Conservation (phyloP, 35 echinoderm and acorn worm species). For the Holothuria glaberrima region DNA sequence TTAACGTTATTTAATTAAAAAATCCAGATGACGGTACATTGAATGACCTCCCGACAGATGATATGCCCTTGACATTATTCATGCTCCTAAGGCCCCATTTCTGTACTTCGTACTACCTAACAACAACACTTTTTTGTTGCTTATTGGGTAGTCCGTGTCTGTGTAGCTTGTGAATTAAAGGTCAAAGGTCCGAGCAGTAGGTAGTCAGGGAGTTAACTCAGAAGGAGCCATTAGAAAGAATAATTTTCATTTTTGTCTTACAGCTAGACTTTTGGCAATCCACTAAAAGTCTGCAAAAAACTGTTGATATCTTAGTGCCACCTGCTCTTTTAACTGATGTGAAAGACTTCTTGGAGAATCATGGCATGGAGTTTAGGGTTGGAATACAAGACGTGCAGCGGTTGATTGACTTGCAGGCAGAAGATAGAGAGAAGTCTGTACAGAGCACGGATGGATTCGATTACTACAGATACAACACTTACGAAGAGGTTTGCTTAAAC, state of each 20-base stretch:
- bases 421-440: neutral
- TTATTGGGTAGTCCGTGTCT: neutral
- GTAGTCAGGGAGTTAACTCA: no score
- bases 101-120: neutral
- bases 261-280: constrained; percentile 65
- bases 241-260: neutral
- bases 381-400: constrained; percentile 50
- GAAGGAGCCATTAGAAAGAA: neutral
- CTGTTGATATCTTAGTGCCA: constrained; percentile 61
- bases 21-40: no score
- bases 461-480: constrained; percentile 54
- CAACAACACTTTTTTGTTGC: neutral
- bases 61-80: neutral
- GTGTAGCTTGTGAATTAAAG: neutral
- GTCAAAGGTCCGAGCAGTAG: no score
- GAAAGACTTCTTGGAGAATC: constrained; percentile 1
- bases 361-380: constrained; percentile 21
- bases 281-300: neutral
- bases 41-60: no score
- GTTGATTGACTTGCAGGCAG: constrained; percentile 46
- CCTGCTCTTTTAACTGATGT: neutral
- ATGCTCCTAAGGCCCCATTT: neutral
- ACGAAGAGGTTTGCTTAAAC: constrained; percentile 30
- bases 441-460: constrained; percentile 17
- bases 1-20: no score